These are phyloP conservation scores for Lepidochrysops patricia DNA, from an alignment of 2,888 invertebrate genomes.

Conservation along the genomic window DNA sequence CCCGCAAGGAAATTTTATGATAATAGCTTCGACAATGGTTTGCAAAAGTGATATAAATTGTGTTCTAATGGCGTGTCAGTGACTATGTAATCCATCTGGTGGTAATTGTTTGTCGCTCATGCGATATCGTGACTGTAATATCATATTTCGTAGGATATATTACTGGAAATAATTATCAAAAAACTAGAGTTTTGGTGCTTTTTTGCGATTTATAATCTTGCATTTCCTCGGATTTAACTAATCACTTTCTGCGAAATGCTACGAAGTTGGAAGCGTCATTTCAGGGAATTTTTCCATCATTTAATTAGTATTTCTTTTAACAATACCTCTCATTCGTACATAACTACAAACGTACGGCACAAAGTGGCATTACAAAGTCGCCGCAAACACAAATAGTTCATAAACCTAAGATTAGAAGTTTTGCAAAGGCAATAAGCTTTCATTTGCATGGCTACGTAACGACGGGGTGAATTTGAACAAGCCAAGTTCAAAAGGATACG, in stretches of 20 bases:
- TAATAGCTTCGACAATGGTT: background rate
- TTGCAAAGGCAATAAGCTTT: background rate
- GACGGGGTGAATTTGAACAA: background rate
- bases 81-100: background rate
- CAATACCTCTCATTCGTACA: background rate
- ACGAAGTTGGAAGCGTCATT: too few species aligned
- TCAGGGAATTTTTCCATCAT: too few species aligned
- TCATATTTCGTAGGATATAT: background rate
- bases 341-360: background rate
- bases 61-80: background rate
- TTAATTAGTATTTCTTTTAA: too few species aligned
- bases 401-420: background rate
- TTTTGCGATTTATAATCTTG: too few species aligned
- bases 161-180: too few species aligned
- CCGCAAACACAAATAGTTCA: background rate
- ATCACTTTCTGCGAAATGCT: too few species aligned
- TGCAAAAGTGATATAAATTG: constrained; percentile 1
- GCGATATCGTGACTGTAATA: background rate
- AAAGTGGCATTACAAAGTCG: background rate
- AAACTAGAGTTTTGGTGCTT: too few species aligned
- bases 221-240: too few species aligned
- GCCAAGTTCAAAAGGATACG: background rate
- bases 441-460: background rate
- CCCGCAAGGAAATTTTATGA: background rate
- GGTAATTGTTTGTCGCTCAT: background rate